Evolutionary conservation across 2,888 invertebrate species (phyloP).

Genomic region (Apamea epomidion): DNA sequence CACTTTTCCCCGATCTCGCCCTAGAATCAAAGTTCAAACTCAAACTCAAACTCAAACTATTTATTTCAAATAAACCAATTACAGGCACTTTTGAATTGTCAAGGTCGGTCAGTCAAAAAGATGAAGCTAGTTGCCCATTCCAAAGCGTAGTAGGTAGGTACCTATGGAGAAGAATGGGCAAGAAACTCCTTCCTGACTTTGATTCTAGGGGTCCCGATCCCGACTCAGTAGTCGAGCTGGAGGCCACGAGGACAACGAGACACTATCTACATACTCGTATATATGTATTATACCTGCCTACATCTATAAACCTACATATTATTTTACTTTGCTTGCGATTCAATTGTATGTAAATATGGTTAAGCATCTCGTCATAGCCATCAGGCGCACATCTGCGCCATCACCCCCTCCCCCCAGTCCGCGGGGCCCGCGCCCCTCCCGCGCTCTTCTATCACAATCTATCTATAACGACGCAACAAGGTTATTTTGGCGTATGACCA

Average conservation of each 20-base stretch:
- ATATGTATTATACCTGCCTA: too few species aligned
- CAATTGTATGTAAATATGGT: slow-evolving; percentile 35
- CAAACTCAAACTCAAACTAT: too few species aligned
- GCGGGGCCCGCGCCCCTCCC: background rate
- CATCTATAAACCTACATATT: background rate
- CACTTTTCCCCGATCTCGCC: background rate
- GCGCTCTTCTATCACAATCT: background rate
- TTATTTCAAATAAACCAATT: too few species aligned
- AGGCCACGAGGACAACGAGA: background rate
- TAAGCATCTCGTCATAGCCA: slow-evolving; percentile 37
- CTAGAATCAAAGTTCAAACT: background rate
- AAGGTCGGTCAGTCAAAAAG: too few species aligned
- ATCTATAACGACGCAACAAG: background rate
- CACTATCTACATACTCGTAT: too few species aligned
- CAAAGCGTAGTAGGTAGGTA: too few species aligned
- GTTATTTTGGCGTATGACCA: background rate
- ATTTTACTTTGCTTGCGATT: slow-evolving; percentile 12
- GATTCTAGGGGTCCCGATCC: background rate
- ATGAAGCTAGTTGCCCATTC: too few species aligned
- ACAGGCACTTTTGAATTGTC: too few species aligned
- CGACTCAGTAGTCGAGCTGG: background rate
- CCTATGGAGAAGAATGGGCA: too few species aligned
- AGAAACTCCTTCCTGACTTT: too few species aligned
- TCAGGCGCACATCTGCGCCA: slow-evolving; percentile 37
- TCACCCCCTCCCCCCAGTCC: background rate